Conservation (phyloP, 1,140 invertebrate species). For the Macrocentrus cingulum region DNA sequence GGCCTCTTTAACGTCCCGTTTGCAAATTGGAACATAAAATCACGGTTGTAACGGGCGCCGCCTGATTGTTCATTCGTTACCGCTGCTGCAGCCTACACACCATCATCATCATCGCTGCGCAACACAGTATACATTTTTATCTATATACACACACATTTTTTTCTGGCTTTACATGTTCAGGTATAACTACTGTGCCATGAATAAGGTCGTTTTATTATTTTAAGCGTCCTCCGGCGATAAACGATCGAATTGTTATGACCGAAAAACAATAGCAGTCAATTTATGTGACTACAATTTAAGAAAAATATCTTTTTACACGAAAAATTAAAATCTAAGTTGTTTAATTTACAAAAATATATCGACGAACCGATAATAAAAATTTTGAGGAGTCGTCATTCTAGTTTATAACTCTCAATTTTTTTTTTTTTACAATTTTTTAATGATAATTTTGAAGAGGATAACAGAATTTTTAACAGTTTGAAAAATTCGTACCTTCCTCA, state of each 20-base stretch:
- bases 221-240: constrained; percentile 23
- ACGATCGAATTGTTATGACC: constrained; percentile 1
- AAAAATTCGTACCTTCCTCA: too few relatives aligned
- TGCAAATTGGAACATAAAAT: constrained; percentile 57
- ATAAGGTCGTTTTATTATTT: constrained; percentile 43
- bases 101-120: constrained; percentile 7
- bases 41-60: constrained; percentile 46
- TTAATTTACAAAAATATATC: too few relatives aligned
- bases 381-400: too few relatives aligned
- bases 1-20: constrained; percentile 50
- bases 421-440: too few relatives aligned
- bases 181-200: constrained; percentile 40
- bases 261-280: constrained; percentile 11
- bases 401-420: too few relatives aligned
- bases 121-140: not conserved
- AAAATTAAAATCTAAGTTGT: too few relatives aligned
- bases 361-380: too few relatives aligned
- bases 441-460: too few relatives aligned
- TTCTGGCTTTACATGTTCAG: not conserved
- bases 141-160: constrained; percentile 10
- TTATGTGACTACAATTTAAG: not conserved
- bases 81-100: constrained; percentile 40
- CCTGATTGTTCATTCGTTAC: constrained; percentile 54
- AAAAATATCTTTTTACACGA: too few relatives aligned
- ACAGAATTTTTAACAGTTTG: too few relatives aligned